phyloP scores from a whole-genome alignment of 2,888 invertebrate species.

The Nomada lathburiana region DNA sequence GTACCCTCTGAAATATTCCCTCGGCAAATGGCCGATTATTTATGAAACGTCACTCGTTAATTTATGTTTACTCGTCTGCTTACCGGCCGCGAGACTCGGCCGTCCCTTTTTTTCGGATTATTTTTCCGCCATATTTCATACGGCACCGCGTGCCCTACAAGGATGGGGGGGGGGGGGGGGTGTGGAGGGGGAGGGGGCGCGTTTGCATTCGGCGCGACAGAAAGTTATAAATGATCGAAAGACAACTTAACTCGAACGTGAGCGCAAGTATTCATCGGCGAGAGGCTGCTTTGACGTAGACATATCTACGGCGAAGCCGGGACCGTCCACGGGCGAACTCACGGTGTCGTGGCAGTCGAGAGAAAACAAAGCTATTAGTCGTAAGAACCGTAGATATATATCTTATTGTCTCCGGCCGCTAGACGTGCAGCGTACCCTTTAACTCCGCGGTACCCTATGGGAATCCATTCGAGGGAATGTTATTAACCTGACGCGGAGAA shows the following conservation, averaged over 20 bases:
- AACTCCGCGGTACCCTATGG: slow-evolving; percentile 52
- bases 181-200: background rate
- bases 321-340: background rate
- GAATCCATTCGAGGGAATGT: slow-evolving; percentile 44
- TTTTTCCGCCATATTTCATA: slow-evolving; percentile 30
- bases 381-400: slow-evolving; percentile 76
- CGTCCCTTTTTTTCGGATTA: slow-evolving; percentile 10
- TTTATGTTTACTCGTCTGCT: slow-evolving; percentile 28
- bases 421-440: slow-evolving; percentile 63
- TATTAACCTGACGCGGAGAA: slow-evolving; percentile 32
- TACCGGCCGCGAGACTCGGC: background rate
- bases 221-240: slow-evolving; percentile 56
- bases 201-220: slow-evolving; percentile 42
- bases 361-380: slow-evolving; percentile 76
- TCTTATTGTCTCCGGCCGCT: slow-evolving; percentile 75
- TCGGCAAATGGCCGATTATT: slow-evolving; percentile 14
- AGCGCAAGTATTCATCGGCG: slow-evolving; percentile 49
- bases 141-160: slow-evolving; percentile 19
- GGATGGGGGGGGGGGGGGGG: background rate
- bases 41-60: slow-evolving; percentile 37
- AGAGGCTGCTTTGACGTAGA: slow-evolving; percentile 51
- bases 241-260: slow-evolving; percentile 49
- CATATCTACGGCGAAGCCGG: slow-evolving; percentile 42
- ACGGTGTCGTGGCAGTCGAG: slow-evolving; percentile 46
- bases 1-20: slow-evolving; percentile 2